Evolutionary conservation across 2,888 invertebrate genomes (phyloP), one percentile per base, ranked within the genome.

Genomic region (Drosophila engyochracea): DNA sequence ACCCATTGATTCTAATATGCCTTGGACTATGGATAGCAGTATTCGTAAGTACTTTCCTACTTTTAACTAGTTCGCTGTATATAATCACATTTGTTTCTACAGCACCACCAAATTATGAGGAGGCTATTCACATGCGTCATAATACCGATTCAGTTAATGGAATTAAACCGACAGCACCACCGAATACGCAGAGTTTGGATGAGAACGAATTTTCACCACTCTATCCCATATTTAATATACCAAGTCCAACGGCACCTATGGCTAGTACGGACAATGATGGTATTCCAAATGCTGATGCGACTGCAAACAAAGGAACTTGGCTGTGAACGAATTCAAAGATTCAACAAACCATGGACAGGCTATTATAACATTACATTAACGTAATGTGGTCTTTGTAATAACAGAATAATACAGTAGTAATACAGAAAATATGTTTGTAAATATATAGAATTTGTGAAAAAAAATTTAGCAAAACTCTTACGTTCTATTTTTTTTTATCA

Each of bases 51-150:
- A 31, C 0, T 10, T 5, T 0, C 7, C 53, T 19, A 3, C 2
- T 7, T 31, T 12, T 5, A 10, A 4, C 1, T 7, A 12, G 7
- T 9, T 54, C 9, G 14, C 10, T 19, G 25, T 9, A 1, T 25
- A 19, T 37, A 9, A 30, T 30, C 4, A 4, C 6, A 28, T 7
- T 30, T 30, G 4, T 3, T 49, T 1, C 22, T 49, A 5, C 25
- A 93, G 93, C 90, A 39, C 91, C 92, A 22, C 93, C 93, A 14
- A 87, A 91, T 22, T 93, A 93, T 59, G 92, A 91, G 78, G 90
- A 91, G 61, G 92, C 93, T 30, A 6, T 89, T 3, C 89, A 92
- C 84, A 85, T 93, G 86, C 81, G 85, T 1, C 9, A 57, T 14
- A 30, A 47, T 19, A 4, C 6, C 1, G 25, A 58, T 10, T 9